Base-by-base conservation (phyloP, 2,888 invertebrate species). In the Mesochorus sp. region DNA sequence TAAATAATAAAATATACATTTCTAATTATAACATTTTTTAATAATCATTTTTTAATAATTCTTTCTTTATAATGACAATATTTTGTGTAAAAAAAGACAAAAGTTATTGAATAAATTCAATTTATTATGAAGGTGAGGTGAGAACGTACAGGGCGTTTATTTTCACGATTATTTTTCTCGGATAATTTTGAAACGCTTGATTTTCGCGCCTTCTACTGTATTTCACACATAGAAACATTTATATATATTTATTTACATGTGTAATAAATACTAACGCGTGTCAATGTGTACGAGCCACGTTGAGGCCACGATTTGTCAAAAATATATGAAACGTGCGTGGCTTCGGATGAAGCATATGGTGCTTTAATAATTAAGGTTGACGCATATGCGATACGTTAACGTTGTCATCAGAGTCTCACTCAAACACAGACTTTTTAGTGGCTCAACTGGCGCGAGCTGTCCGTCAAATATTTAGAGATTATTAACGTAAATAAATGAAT, bases 381-480 rank as follows among this genome's bases (percentile, higher is more conserved):
- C 87, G 84, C 80, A 64, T 83, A 79, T 86, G 82, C 87, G 87
- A 88, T 88, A 85, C 81, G 84, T 44, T 34, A 64, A 68, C 75
- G 68, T 74, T 21, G 64, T 31, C 67, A 47, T 57, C 51, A 62
- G 37, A 34, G 42, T 49, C 67, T 47, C 2, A 8, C 3, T 47
- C 61, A 8, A 14, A 10, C 6, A 8, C 42, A 12, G 28, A 42
- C 53, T 44, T 71, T 75, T 47, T 57, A 67, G 82, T 79, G 82
- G 81, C 80, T 82, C 80, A n/a, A n/a, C n/a, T n/a, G 77, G 77
- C 82, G 75, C 80, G 81, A 10, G n/a, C 10, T 14, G 5, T 79
- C 82, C 81, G 85, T 86, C 86, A 87, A 87, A 87, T 88, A 87
- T 88, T 87, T 88, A 85, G 83, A 86, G 87, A 88, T 88, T 87